Conservation (phyloP, 2,888 invertebrate genomes). For the Dolomedes plantarius region DNA sequence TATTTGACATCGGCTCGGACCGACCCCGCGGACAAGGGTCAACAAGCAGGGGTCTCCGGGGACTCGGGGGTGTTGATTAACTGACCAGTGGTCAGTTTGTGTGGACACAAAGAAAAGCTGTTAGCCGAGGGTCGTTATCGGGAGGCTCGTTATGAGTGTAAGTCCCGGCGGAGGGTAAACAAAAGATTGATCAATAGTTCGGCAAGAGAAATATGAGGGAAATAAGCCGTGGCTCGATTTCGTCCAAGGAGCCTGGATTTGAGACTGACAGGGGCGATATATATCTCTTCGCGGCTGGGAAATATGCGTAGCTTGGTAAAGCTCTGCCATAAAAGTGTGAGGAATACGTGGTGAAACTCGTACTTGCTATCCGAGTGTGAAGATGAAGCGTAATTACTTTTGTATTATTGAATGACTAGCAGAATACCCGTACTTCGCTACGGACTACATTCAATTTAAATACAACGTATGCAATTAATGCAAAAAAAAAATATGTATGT, state of each 20-base stretch:
- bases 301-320: no score
- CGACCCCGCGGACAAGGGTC: slow-evolving; percentile 60
- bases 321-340: no score
- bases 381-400: no score
- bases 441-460: no score
- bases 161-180: slow-evolving; percentile 2
- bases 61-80: slow-evolving; percentile 60
- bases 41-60: slow-evolving; percentile 41
- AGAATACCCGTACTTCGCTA: no score
- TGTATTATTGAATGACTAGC: no score
- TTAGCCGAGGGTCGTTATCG: slow-evolving; percentile 39
- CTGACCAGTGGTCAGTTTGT: slow-evolving; percentile 63
- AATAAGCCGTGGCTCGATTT: not conserved
- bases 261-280: not conserved
- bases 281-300: not conserved
- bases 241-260: not conserved
- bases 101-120: slow-evolving; percentile 28
- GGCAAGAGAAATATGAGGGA: not conserved
- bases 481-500: no score
- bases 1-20: slow-evolving; percentile 45
- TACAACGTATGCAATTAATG: no score
- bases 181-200: slow-evolving; percentile 37
- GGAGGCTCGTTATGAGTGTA: slow-evolving; percentile 51
- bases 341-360: no score
- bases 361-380: no score